Conservation (phyloP, 2,888 invertebrate genomes). For the Branchellion lobata region DNA sequence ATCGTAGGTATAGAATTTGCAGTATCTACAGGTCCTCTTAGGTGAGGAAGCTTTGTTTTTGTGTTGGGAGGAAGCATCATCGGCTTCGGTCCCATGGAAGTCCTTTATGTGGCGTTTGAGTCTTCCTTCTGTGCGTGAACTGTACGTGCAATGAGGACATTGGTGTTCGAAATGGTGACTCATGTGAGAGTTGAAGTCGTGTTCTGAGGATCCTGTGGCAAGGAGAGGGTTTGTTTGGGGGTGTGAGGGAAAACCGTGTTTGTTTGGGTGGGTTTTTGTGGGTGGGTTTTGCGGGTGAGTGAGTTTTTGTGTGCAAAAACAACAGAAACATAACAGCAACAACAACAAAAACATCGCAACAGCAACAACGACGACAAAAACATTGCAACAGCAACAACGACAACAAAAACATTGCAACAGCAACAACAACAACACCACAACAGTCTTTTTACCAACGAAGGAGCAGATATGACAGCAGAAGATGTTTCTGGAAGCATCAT, state of each 20-base stretch:
- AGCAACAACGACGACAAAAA: not conserved
- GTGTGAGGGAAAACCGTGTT: not conserved
- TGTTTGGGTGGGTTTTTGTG: not conserved
- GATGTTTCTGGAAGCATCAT: constrained; percentile 19
- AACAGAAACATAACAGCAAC: not conserved
- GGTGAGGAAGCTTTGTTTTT: constrained; percentile 33
- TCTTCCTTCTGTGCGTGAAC: constrained; percentile 65
- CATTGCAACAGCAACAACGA: not conserved
- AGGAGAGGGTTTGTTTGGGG: constrained; percentile 49
- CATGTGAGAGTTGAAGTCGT: constrained; percentile 65
- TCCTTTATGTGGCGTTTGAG: constrained; percentile 66
- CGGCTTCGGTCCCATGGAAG: constrained; percentile 53
- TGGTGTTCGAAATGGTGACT: constrained; percentile 66
- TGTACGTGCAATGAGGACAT: constrained; percentile 66
- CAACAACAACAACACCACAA: constrained; percentile 45
- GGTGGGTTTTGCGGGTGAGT: not conserved
- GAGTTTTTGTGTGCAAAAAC: not conserved
- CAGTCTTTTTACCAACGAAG: constrained; percentile 58
- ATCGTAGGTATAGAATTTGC: constrained; percentile 40
- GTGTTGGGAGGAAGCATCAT: constrained; percentile 14
- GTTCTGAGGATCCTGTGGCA: constrained; percentile 61
- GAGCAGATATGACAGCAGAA: constrained; percentile 66
- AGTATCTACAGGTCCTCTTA: constrained; percentile 40
- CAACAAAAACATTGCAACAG: not conserved
- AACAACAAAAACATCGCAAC: not conserved